A percentile compares a stretch with the other conserved stretches of the same genome.
Evolutionary conservation across 1,140 invertebrate species (phyloP).

Genomic region (Aphaenogaster floridana): DNA sequence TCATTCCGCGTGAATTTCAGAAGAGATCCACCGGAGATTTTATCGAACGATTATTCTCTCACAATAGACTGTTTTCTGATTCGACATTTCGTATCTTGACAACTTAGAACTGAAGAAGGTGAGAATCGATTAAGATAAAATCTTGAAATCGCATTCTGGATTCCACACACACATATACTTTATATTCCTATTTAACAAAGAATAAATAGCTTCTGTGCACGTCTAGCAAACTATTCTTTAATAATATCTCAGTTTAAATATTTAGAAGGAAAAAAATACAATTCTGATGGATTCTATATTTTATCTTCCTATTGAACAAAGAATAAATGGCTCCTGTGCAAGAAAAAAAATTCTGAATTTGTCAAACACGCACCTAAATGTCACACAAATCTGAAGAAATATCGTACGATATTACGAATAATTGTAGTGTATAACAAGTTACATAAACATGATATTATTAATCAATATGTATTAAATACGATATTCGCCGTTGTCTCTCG

Average conservation of each 20-base stretch:
- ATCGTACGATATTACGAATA: conserved; percentile 5
- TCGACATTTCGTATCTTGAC: conserved; percentile 30
- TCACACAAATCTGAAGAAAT: background rate
- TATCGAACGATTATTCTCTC: background rate
- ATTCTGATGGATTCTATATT: background rate
- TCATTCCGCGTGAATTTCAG: conserved; percentile 8
- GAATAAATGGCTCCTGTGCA: background rate
- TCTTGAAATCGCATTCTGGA: background rate
- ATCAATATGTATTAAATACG: background rate
- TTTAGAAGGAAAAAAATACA: too few relatives aligned
- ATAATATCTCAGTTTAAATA: conserved; percentile 11
- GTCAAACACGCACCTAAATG: background rate
- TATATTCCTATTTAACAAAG: background rate
- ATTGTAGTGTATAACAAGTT: background rate
- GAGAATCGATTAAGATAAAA: conserved; percentile 30
- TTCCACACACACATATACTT: background rate
- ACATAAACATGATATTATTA: background rate
- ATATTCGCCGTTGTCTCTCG: background rate
- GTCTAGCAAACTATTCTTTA: background rate
- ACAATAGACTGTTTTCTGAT: background rate
- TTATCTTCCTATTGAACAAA: background rate
- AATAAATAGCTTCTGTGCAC: background rate
- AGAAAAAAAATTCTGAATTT: background rate
- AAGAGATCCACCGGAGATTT: conserved; percentile 8
- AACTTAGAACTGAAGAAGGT: background rate